These are phyloP conservation scores for Pipistrellus kuhlii DNA, from an alignment of 2,797 vertebrate genomes.

Conservation along the genomic window DNA sequence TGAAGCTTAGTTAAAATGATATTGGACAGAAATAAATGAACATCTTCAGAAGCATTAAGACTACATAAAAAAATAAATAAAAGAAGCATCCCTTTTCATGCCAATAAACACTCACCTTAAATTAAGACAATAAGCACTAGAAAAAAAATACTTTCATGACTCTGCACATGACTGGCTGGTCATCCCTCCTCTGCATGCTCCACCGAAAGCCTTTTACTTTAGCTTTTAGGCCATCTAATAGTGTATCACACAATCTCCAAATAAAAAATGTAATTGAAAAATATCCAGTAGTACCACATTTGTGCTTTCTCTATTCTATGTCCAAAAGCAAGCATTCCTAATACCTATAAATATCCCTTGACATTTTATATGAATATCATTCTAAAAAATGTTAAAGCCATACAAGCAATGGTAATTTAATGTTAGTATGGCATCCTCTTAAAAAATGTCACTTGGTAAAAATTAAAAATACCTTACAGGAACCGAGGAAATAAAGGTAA, in stretches of 20 bases:
- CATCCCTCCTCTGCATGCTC: not conserved
- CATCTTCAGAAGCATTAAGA: slow-evolving; percentile 33
- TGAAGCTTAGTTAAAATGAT: slow-evolving; percentile 19
- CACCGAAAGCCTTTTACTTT: slow-evolving; percentile 48
- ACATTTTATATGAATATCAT: slow-evolving; percentile 64
- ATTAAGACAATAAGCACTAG: slow-evolving; percentile 20
- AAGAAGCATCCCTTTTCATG: not conserved
- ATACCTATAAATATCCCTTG: slow-evolving; percentile 45
- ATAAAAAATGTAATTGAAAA: slow-evolving; percentile 47
- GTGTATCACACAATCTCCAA: not conserved
- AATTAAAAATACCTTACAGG: slow-evolving; percentile 17
- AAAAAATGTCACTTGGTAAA: slow-evolving; percentile 57
- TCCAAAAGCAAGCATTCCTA: slow-evolving; percentile 41
- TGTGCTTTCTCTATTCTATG: slow-evolving; percentile 14
- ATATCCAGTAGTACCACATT: slow-evolving; percentile 12
- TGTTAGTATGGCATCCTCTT: slow-evolving; percentile 26
- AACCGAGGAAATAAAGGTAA: slow-evolving; percentile 10
- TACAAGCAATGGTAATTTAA: slow-evolving; percentile 53
- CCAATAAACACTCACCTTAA: slow-evolving; percentile 47
- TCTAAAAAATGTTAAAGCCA: slow-evolving; percentile 57
- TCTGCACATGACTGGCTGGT: not conserved
- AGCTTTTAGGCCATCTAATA: not conserved
- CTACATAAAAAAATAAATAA: not conserved
- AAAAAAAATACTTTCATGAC: not conserved
- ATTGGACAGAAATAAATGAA: slow-evolving; percentile 29